phyloP scores from a whole-genome alignment of 2,797 vertebrate species.

The Microchirus variegatus region DNA sequence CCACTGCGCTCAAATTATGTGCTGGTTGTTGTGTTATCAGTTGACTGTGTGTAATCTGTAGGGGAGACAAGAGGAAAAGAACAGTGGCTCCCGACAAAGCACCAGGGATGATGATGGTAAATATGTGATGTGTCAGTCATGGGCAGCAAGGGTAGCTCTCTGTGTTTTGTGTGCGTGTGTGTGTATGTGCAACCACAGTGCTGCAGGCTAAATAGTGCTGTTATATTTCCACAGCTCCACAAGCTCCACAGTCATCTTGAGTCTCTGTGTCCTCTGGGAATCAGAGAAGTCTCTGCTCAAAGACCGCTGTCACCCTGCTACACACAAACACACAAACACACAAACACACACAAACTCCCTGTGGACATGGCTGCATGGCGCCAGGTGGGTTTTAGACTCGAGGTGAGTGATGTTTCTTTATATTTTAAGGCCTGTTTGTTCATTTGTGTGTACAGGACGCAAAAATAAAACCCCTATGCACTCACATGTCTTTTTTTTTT shows the following conservation, averaged over 20 bases:
- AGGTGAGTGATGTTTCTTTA: constrained; percentile 44
- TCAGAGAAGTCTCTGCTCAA: constrained; percentile 65
- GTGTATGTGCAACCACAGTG: constrained; percentile 51
- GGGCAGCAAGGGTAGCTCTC: constrained; percentile 30
- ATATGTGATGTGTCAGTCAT: constrained; percentile 70
- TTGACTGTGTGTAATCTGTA: constrained; percentile 34
- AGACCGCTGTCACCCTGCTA: constrained; percentile 47
- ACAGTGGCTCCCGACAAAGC: constrained; percentile 45
- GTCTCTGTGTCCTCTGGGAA: constrained; percentile 64
- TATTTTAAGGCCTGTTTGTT: constrained; percentile 31
- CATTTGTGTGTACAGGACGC: constrained; percentile 24
- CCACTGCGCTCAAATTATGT: constrained; percentile 27
- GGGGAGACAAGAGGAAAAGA: constrained; percentile 22
- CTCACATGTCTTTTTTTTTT: not conserved
- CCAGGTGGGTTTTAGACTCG: constrained; percentile 32
- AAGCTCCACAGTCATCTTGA: constrained; percentile 62
- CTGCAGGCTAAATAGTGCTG: constrained; percentile 73
- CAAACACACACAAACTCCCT: constrained; percentile 21
- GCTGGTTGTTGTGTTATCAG: constrained; percentile 36
- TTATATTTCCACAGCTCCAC: constrained; percentile 69
- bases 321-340: constrained; percentile 24
- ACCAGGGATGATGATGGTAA: constrained; percentile 55
- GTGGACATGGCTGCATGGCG: constrained; percentile 39
- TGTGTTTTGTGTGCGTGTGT: constrained; percentile 29
- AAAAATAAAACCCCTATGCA: constrained; percentile 2